Conservation (phyloP, 1,140 invertebrate species). For the Holotrichia oblita region DNA sequence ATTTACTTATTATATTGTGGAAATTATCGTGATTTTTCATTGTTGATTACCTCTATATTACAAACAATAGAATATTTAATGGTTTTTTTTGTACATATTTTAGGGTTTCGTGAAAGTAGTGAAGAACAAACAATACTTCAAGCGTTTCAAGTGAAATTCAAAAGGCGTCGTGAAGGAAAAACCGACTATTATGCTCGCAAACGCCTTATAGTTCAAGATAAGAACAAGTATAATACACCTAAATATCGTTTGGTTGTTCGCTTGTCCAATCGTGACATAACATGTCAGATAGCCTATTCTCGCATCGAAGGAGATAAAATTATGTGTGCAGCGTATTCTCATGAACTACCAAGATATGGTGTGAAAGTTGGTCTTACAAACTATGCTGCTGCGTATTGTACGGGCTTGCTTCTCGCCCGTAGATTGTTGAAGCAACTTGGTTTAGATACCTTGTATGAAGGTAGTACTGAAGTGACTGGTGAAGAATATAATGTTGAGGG, state of each 20-base stretch:
- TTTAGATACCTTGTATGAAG: conserved; percentile 90
- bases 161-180: conserved; percentile 95
- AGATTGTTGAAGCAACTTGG: conserved; percentile 93
- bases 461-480: conserved; percentile 89
- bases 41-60: no score
- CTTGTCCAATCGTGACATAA: conserved; percentile 97
- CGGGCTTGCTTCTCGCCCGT: conserved; percentile 95
- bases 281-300: conserved; percentile 97
- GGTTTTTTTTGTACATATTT: conserved; percentile 59
- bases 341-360: conserved; percentile 95
- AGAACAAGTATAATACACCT: conserved; percentile 99
- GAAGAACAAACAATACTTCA: conserved; percentile 99
- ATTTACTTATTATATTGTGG: no score
- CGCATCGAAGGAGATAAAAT: conserved; percentile 97
- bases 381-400: conserved; percentile 99
- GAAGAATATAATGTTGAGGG: conserved; percentile 96
- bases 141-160: conserved; percentile 97
- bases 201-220: conserved; percentile 96
- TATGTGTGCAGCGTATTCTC: conserved; percentile 96
- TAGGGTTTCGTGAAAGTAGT: conserved; percentile 99
- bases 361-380: conserved; percentile 98
- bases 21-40: no score
- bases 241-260: conserved; percentile 99
- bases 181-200: conserved; percentile 99
- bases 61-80: no score